Percentiles rank a stretch among this genome's conserved stretches.
phyloP scores from a whole-genome alignment of 2,888 invertebrate genomes.

The Pollenia griseotomentosa region DNA sequence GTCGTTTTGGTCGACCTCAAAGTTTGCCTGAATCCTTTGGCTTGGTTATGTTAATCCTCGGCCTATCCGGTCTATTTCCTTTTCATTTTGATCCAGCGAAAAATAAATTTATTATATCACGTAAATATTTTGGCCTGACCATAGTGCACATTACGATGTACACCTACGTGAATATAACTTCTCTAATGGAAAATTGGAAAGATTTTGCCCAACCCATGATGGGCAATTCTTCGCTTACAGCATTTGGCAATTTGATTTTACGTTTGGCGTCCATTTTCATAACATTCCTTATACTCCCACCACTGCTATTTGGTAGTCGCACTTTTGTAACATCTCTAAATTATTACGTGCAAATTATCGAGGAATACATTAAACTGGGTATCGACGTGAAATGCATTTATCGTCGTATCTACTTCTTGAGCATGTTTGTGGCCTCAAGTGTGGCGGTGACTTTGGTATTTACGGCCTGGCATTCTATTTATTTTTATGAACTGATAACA shows the following conservation, averaged over 20 bases:
- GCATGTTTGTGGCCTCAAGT: neutral
- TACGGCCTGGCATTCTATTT: slow-evolving; percentile 75
- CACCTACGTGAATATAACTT: slow-evolving; percentile 74
- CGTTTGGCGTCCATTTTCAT: slow-evolving; percentile 73
- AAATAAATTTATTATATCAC: slow-evolving; percentile 74
- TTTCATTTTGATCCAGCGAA: slow-evolving; percentile 44
- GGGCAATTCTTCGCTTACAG: slow-evolving; percentile 71
- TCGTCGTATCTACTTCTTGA: slow-evolving; percentile 61
- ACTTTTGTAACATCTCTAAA: slow-evolving; percentile 68
- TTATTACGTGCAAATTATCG: slow-evolving; percentile 62
- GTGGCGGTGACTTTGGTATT: slow-evolving; percentile 58
- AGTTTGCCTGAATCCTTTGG: slow-evolving; percentile 70
- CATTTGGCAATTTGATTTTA: slow-evolving; percentile 73
- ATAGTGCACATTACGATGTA: slow-evolving; percentile 73
- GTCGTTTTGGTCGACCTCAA: slow-evolving; percentile 55
- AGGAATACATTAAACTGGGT: slow-evolving; percentile 68
- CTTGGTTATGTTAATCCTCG: slow-evolving; percentile 66
- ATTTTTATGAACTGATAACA: slow-evolving; percentile 75
- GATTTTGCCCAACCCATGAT: slow-evolving; percentile 76
- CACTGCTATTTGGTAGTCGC: slow-evolving; percentile 68
- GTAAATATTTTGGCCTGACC: slow-evolving; percentile 60
- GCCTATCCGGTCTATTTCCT: slow-evolving; percentile 76
- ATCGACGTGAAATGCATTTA: slow-evolving; percentile 68
- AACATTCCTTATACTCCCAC: slow-evolving; percentile 72
- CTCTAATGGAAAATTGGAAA: slow-evolving; percentile 72